A percentile compares a stretch with the other conserved stretches of the same genome.
Evolutionary conservation across 2,113 vertebrate genomes (phyloP).

Genomic region (Aviceda subcristata): DNA sequence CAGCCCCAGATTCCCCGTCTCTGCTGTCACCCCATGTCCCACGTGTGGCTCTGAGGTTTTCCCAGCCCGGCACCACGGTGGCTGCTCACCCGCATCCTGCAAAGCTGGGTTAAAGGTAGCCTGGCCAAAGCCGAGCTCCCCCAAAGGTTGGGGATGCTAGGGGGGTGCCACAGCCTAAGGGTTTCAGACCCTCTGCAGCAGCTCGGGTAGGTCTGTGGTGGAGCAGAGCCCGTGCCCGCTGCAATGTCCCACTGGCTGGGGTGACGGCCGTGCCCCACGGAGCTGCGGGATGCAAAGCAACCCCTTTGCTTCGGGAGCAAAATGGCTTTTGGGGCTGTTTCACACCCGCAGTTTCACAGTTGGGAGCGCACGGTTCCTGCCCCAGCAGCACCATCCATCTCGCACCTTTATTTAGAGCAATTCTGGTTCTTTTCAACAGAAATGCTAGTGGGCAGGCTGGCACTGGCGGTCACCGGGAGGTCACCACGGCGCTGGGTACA

Average conservation of each 20-base stretch:
- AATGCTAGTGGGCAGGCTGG: not conserved
- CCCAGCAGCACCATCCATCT: not conserved
- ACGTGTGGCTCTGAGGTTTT: not conserved
- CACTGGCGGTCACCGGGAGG: not conserved
- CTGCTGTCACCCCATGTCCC: not conserved
- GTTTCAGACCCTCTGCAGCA: not conserved
- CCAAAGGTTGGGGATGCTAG: no score
- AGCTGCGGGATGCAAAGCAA: not conserved
- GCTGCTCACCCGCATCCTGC: not conserved
- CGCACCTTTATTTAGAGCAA: not conserved
- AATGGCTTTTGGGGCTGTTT: not conserved
- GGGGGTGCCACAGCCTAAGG: not conserved
- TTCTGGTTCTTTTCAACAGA: not conserved
- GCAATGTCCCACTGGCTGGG: not conserved
- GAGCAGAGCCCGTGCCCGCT: not conserved
- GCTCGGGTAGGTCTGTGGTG: not conserved
- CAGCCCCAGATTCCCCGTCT: fast-evolving
- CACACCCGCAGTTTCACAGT: not conserved
- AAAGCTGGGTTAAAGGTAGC: not conserved
- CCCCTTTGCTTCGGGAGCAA: not conserved
- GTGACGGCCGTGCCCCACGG: fast-evolving
- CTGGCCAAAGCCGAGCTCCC: not conserved
- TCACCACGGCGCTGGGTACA: not conserved
- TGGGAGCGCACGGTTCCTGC: not conserved
- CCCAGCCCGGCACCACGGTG: not conserved